These are phyloP conservation scores for Aplochiton taeniatus DNA, from an alignment of 2,797 vertebrate genomes.

Conservation along the genomic window DNA sequence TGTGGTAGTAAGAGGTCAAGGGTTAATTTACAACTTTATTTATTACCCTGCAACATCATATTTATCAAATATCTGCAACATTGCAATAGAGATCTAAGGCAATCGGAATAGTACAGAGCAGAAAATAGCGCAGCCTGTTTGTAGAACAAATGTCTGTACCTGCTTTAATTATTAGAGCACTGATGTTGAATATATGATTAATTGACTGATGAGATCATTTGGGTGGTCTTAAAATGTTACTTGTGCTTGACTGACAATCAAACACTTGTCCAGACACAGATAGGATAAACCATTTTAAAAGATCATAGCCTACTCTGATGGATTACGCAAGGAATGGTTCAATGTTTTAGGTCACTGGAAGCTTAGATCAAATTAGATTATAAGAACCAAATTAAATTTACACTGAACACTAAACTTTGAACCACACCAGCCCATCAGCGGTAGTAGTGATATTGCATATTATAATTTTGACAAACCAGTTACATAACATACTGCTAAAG, in stretches of 20 bases:
- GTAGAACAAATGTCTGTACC: conserved; percentile 26
- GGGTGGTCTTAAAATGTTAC: conserved; percentile 37
- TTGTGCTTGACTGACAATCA: conserved; percentile 28
- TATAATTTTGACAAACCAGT: too few species aligned
- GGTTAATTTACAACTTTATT: conserved; percentile 61
- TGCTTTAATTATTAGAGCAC: conserved; percentile 38
- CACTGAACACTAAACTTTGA: too few species aligned
- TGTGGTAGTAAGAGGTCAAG: conserved; percentile 54
- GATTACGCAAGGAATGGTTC: too few species aligned
- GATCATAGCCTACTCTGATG: too few species aligned
- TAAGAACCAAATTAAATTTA: too few species aligned
- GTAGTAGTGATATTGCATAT: too few species aligned
- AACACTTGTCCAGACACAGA: conserved; percentile 35
- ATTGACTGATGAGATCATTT: conserved; percentile 45
- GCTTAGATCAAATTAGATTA: too few species aligned
- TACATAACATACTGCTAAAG: too few species aligned
- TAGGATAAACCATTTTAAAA: conserved; percentile 36
- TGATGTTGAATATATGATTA: conserved; percentile 44
- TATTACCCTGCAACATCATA: conserved; percentile 55
- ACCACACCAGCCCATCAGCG: too few species aligned
- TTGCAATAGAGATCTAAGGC: conserved; percentile 40
- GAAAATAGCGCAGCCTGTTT: conserved; percentile 28
- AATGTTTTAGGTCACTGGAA: too few species aligned
- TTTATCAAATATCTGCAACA: conserved; percentile 36
- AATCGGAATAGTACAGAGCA: conserved; percentile 38